Evolutionary conservation across 2,113 vertebrate genomes (phyloP).

Genomic region (Corythaeola cristata): DNA sequence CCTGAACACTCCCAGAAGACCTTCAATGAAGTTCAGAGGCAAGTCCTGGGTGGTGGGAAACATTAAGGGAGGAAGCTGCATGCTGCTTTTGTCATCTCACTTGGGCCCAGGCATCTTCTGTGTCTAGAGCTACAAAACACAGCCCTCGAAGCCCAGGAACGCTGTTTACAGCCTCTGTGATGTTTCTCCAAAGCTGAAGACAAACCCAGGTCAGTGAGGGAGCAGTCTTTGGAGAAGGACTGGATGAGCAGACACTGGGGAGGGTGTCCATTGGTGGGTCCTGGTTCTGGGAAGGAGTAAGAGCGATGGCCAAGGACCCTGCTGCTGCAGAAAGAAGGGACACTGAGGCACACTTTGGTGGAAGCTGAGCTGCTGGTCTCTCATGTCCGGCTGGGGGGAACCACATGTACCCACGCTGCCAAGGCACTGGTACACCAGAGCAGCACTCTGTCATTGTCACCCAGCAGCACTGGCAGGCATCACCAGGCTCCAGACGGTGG

Average conservation of each 20-base stretch:
- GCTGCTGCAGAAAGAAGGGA: background rate
- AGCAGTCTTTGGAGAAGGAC: background rate
- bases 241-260: background rate
- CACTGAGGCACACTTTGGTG: background rate
- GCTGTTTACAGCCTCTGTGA: background rate
- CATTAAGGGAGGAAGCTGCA: background rate
- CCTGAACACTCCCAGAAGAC: background rate
- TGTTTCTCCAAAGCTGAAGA: background rate
- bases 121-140: background rate
- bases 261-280: background rate
- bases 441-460: background rate
- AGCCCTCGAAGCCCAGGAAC: background rate
- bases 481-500: background rate
- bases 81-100: background rate
- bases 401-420: accelerated
- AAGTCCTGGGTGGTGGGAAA: background rate
- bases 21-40: background rate
- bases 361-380: background rate
- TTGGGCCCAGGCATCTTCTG: background rate
- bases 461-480: background rate
- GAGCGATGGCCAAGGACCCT: background rate
- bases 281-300: background rate
- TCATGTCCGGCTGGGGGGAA: background rate
- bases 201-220: background rate
- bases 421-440: background rate